Conservation (phyloP, 35 echinoderm and acorn worm species). For the Hemicentrotus pulcherrimus region DNA sequence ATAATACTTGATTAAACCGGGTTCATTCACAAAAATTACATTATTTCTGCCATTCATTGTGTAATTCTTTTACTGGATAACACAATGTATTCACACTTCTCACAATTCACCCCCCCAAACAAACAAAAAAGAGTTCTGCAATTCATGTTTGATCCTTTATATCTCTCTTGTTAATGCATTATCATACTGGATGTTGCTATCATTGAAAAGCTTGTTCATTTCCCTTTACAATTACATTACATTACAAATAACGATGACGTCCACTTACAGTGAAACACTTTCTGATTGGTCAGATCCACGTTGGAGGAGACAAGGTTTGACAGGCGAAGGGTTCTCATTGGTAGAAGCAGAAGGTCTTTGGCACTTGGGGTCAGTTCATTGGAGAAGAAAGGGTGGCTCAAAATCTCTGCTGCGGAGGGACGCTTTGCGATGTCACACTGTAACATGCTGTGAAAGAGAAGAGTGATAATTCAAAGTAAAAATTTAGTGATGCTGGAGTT, state of each 20-base stretch:
- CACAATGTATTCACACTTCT: no score
- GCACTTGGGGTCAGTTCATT: constrained; percentile 75
- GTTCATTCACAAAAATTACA: no score
- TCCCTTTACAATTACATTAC: no score
- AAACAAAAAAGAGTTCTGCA: no score
- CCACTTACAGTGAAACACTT: constrained; percentile 20
- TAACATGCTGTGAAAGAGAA: constrained; percentile 59
- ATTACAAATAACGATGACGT: background rate
- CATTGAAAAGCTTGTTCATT: no score
- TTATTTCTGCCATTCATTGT: no score
- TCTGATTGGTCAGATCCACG: constrained; percentile 55
- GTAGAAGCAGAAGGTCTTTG: constrained; percentile 73
- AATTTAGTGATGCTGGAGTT: background rate
- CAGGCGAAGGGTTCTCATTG: constrained; percentile 74
- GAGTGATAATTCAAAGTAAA: background rate
- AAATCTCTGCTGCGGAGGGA: constrained; percentile 66
- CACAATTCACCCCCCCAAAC: no score
- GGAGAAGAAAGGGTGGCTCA: constrained; percentile 81
- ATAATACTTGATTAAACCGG: no score
- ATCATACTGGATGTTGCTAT: no score
- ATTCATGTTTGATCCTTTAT: no score
- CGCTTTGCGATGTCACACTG: constrained; percentile 73
- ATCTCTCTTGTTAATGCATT: no score
- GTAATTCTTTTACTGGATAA: no score
- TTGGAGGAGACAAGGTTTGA: constrained; percentile 14